Base-by-base conservation (phyloP, 2,797 vertebrate genomes). In the Apodemus agrarius region DNA sequence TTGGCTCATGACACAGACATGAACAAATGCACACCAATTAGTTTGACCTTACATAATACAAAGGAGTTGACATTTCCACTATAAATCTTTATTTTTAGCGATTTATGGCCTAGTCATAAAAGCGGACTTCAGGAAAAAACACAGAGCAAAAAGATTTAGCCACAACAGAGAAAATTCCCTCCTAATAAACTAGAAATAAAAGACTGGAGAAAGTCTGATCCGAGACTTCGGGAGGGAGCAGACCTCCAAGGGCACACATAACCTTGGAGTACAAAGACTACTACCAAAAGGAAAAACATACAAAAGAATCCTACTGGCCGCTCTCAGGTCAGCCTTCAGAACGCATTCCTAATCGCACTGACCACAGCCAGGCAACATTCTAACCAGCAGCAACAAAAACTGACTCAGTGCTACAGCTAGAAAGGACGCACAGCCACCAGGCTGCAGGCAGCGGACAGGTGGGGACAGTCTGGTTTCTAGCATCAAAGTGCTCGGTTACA, bases 71-170 rank as follows among this genome's bases (percentile, higher is more conserved):
- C 54, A 83, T 91, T 97, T 97, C 82, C 78, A 89, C 84, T 93
- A 37, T 87, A 97, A 97, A 97, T 52, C 87, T 93, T 89, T 96
- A 95, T 46, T 94, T 97, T 89, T 94, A 93, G 72, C 69, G 16
- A 97, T 95, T 93, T 98, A 97, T 91, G 93, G 67, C 13, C 93
- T 91, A 85, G 76, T n/a, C 22, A 94, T 96, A 97, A 97, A 89
- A 95, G 43, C 13, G 43, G 92, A 93, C 88, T 92, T 97, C 24
- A 97, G 91, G 54, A 91, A 16, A 34, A 87, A 34, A 43, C 72
- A 19, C 89, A 61, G 54, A 40, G 67, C 96, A 46, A 63, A 97
- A 93, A 96, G 21, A 79, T 91, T 61, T 87, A 96, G 37, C 86
- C 90, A 94, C 69, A 93, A 92, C 76, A 97, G 34, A 96, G 88